Base-by-base conservation (phyloP, 2,888 invertebrate genomes). In the Dicranocentrus wangi region DNA sequence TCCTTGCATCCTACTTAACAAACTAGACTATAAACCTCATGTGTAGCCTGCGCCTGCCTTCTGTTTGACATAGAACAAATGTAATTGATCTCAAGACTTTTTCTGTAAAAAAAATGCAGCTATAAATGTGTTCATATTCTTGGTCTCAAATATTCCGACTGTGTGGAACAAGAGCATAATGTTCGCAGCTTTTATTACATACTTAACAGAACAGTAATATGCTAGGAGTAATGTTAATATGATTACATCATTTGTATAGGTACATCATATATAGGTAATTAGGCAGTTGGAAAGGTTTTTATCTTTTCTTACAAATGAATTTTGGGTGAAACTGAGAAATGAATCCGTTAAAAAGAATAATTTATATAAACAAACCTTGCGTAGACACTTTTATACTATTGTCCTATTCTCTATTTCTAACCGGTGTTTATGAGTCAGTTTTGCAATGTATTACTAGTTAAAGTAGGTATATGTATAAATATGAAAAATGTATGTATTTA, bases 21-120 rank as follows among this genome's bases (percentile, higher is more conserved):
- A 60, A 17, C 21, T 27, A 60, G 32, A 32, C 32, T 60, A 28
- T 27, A 47, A 15, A 47, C 47, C 15, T 47, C 15, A 47, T n/a
- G 7, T 8, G 15, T n/a, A 47, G 32, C 3, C 32, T 51, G 19
- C 51, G 19, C 5, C 39, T 23, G 55, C 15, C 25, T 55, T 55
- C 55, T 25, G 2, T 8, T 47, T 47, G 5, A 27, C 3, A 58
- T 17, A 65, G 23, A 51, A 55, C 53, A 69, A 53, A 60, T 71
- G 78, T 71, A 71, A 63, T 53, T 78, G 78, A 78, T 78, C 78
- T 78, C 78, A 78, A 70, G 78, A 71, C 78, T 78, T 78, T 58
- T 27, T 39, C 63, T 71, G 27, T 61, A 70, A 63, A 32, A 28
- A 28, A 51, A 72, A 72, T 72, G 79, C 72, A 72, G 72, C 60